Evolutionary conservation across 2,888 invertebrate species (phyloP), one percentile per base, ranked within the genome.

Genomic region (Deroplatys truncata): DNA sequence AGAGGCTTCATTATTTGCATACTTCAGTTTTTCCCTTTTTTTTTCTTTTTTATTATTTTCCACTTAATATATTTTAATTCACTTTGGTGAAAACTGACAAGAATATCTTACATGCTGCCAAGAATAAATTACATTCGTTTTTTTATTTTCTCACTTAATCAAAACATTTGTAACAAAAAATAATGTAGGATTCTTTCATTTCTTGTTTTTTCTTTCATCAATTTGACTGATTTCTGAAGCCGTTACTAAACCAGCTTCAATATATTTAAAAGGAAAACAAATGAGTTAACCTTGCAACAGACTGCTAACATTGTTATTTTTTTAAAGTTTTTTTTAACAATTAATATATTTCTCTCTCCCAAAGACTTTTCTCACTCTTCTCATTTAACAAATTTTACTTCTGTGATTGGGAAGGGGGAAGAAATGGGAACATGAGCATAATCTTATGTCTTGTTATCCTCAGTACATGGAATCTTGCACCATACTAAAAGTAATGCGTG

Each of bases 81-180:
- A 83, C 87, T 87, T 87, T 87, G 87, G 87, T 87, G 87, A 82
- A 87, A 87, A 87, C 28, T 87, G 87, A 87, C 87, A 87, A 82
- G 56, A 56, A 86, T 86, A 29, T 83, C 28, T 84, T 25, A 82
- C n/a, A 82, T 35, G 87, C 87, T 87, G 83, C 87, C 87, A 87
- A 87, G 83, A 35, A 87, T 82, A 87, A 87, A 35, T 72, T 16
- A 85, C 28, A 49, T 28, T 43, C 8, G 7, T 28, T 35, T 56
- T 20, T 25, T 85, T 49, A 28, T 85, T 31, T 28, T 85, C 20
- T 35, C 28, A 35, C 28, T 25, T 28, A 56, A 49, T 85, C 28
- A 35, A 72, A 72, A 20, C 56, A 20, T 82, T 20, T 28, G 31
- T 28, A 87, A 82, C 82, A 85, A 85, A 49, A 28, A n/a, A 85